Conservation (phyloP, 2,888 invertebrate species). For the Campaea margaritaria region DNA sequence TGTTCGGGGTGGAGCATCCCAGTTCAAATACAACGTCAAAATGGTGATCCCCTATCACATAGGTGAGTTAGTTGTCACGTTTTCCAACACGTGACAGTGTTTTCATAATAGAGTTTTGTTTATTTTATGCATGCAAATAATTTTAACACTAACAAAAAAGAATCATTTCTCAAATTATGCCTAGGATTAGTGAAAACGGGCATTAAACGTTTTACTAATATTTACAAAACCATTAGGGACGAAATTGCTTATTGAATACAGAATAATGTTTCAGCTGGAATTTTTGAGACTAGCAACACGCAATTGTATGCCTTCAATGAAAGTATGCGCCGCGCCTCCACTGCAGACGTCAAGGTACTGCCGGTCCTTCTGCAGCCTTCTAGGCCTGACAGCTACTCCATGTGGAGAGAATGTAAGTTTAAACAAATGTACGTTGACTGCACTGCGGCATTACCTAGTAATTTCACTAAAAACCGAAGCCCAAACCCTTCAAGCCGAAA, state of each 20-base stretch:
- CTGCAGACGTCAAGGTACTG: conserved; percentile 54
- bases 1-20: conserved; percentile 49
- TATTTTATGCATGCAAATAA: too few species aligned
- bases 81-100: conserved; percentile 3
- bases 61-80: conserved; percentile 54
- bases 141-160: too few species aligned
- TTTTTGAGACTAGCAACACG: conserved; percentile 60
- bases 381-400: conserved; percentile 68
- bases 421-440: too few species aligned
- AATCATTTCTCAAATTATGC: too few species aligned
- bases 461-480: too few species aligned
- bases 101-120: neutral
- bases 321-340: conserved; percentile 60
- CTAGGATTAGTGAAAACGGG: too few species aligned
- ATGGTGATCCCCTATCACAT: conserved; percentile 62
- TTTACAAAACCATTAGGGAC: too few species aligned
- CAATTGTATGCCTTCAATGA: conserved; percentile 70
- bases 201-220: too few species aligned
- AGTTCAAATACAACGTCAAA: conserved; percentile 53
- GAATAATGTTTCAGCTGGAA: conserved; percentile 57
- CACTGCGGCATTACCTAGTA: too few species aligned
- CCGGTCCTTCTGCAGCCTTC: conserved; percentile 59
- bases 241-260: too few species aligned
- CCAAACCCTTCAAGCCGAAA: too few species aligned
- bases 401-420: conserved; percentile 70